Evolutionary conservation across 2,797 vertebrate species (phyloP).

Genomic region (Tapirus indicus): DNA sequence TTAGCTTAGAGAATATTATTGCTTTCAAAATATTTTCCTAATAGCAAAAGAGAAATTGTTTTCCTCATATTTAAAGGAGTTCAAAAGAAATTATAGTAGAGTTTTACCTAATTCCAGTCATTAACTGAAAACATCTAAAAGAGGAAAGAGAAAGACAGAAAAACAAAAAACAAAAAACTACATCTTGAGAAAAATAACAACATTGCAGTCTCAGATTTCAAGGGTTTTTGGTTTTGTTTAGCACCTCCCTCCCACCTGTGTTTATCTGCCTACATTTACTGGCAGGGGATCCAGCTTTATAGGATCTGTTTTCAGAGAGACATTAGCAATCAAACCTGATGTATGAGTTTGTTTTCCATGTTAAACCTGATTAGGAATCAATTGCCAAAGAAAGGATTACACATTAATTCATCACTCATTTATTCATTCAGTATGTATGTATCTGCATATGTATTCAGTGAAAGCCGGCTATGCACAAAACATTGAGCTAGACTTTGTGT

Average conservation of each 20-base stretch:
- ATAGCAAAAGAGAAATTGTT: neutral
- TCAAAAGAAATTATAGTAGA: neutral
- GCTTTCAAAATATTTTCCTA: constrained; percentile 40
- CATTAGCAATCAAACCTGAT: neutral
- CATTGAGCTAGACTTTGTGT: neutral
- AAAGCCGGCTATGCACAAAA: neutral
- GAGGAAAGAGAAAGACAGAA: neutral
- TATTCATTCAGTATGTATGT: neutral
- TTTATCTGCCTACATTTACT: neutral
- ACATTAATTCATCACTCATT: neutral
- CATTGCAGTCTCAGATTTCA: neutral
- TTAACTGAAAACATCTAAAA: constrained; percentile 30
- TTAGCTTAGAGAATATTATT: neutral
- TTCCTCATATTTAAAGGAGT: neutral
- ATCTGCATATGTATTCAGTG: neutral
- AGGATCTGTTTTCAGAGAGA: neutral
- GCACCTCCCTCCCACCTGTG: neutral
- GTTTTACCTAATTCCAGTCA: neutral
- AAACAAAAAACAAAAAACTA: neutral
- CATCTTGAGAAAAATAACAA: neutral
- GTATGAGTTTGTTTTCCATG: neutral
- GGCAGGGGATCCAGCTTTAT: neutral
- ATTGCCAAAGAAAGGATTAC: neutral
- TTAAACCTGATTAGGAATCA: neutral
- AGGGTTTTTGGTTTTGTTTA: neutral